Evolutionary conservation across 2,888 invertebrate species (phyloP), one percentile per base, ranked within the genome.

Genomic region (Morpho deidamia): DNA sequence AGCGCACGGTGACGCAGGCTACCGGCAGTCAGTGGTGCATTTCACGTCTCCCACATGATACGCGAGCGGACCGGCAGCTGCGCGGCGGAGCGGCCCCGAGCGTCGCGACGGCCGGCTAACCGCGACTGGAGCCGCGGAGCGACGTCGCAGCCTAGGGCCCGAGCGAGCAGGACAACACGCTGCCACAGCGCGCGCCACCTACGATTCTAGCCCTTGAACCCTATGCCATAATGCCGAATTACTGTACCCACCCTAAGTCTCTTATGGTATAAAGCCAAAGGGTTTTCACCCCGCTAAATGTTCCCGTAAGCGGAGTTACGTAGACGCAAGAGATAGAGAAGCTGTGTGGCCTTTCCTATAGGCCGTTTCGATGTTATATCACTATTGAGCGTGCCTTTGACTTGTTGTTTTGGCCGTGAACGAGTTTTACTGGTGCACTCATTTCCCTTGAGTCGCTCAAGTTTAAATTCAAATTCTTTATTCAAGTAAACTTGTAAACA

Each of bases 51-150:
- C 67, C 70, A 74, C 79, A 77, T 74, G 70, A 65, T 63, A 72
- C 76, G 76, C 71, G 67, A 81, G 50, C 58, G 51, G 56, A 60
- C 60, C 79, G 80, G 82, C 82, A 76, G 78, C 87, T 85, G 77
- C 83, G 82, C 83, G 83, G 81, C 83, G 78, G 71, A 76, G 78
- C 82, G 79, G 81, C 84, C 83, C 82, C 85, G 75, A 84, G 82
- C 86, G 85, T 87, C 88, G 88, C 88, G 84, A 82, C 86, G 87
- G 87, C 87, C 87, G 88, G 83, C 87, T 78, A 81, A 88, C 86
- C 86, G 87, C 88, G 89, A 90, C 88, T 89, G 88, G 84, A 81
- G 82, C 61, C 60, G 58, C 51, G 64, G 59, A 64, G 69, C 85
- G 83, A 74, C 80, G 83, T 76, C 81, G 82, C 85, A 81, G 79